These are phyloP conservation scores for Drosophila prosaltans DNA, from an alignment of 1,140 invertebrate genomes.

Conservation along the genomic window DNA sequence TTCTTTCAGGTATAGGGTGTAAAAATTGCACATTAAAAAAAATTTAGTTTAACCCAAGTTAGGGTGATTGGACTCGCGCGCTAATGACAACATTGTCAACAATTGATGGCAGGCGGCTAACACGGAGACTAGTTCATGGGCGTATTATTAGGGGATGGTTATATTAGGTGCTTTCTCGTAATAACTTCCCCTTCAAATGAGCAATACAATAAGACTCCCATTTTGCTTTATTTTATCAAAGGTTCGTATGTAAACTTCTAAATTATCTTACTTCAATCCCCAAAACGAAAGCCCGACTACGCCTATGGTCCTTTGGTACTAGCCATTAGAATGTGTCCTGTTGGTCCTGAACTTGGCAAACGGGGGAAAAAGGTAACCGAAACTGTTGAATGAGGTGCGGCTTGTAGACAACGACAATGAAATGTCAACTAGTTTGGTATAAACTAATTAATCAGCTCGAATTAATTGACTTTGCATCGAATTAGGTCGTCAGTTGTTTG, in stretches of 20 bases:
- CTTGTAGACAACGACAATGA: conserved; percentile 33
- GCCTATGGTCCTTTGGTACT: conserved; percentile 28
- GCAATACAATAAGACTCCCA: no score
- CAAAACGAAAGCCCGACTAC: conserved; percentile 10
- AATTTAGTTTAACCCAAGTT: conserved; percentile 30
- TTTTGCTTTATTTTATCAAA: no score
- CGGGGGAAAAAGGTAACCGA: conserved; percentile 24
- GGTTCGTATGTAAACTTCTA: no score
- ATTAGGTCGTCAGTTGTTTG: conserved; percentile 73
- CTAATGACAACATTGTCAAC: conserved; percentile 72
- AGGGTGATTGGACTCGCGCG: conserved; percentile 53
- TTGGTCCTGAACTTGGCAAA: conserved; percentile 63
- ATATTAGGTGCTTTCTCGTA: no score
- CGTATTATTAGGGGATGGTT: background rate
- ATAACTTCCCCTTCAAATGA: no score
- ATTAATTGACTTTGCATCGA: conserved; percentile 78
- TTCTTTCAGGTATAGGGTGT: no score
- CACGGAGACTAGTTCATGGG: background rate
- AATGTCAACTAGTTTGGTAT: conserved; percentile 71
- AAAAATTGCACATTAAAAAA: conserved; percentile 69
- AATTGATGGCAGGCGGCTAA: conserved; percentile 46
- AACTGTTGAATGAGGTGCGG: conserved; percentile 61
- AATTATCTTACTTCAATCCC: no score
- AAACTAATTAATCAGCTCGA: conserved; percentile 75
- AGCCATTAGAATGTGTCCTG: conserved; percentile 6